Conservation (phyloP, 1,140 invertebrate genomes). For the Berghia stephanieae region DNA sequence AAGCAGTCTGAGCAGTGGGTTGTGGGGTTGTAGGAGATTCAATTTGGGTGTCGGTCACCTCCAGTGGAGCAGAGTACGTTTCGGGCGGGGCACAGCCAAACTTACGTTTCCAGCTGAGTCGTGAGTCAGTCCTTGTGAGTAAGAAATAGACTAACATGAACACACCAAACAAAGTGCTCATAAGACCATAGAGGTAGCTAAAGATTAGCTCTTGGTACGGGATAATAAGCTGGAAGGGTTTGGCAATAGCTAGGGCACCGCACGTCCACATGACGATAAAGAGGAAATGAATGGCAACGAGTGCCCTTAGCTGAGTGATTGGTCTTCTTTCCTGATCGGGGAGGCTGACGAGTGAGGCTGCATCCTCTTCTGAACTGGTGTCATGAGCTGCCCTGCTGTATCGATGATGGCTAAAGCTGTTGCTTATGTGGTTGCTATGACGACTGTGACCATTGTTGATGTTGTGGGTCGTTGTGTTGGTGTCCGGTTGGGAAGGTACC, state of each 20-base stretch:
- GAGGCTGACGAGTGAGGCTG: slow-evolving; percentile 73
- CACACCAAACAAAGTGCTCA: slow-evolving; percentile 77
- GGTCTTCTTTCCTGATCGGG: slow-evolving; percentile 85
- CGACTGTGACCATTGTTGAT: slow-evolving; percentile 2
- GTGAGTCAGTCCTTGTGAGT: slow-evolving; percentile 82
- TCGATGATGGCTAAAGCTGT: slow-evolving; percentile 17
- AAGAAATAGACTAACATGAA: slow-evolving; percentile 89
- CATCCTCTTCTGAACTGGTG: slow-evolving; percentile 54
- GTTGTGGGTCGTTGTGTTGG: slow-evolving; percentile 40
- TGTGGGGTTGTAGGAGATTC: slow-evolving; percentile 11
- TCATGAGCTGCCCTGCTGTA: slow-evolving; percentile 68
- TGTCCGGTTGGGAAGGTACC: slow-evolving; percentile 50
- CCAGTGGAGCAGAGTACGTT: slow-evolving; percentile 44
- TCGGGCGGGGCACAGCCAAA: slow-evolving; percentile 50
- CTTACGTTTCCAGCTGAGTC: slow-evolving; percentile 65
- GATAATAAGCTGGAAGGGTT: slow-evolving; percentile 67
- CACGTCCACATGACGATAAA: slow-evolving; percentile 81
- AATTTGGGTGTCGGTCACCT: slow-evolving; percentile 28
- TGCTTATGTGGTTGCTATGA: slow-evolving; percentile 28
- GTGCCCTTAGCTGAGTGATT: slow-evolving; percentile 81
- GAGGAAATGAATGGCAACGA: slow-evolving; percentile 78
- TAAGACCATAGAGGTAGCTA: slow-evolving; percentile 79
- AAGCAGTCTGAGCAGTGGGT: too few relatives aligned
- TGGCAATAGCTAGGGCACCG: slow-evolving; percentile 71
- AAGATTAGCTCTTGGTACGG: slow-evolving; percentile 81